Conservation (phyloP, 2,797 vertebrate genomes). For the Kryptolebias ocellatus region DNA sequence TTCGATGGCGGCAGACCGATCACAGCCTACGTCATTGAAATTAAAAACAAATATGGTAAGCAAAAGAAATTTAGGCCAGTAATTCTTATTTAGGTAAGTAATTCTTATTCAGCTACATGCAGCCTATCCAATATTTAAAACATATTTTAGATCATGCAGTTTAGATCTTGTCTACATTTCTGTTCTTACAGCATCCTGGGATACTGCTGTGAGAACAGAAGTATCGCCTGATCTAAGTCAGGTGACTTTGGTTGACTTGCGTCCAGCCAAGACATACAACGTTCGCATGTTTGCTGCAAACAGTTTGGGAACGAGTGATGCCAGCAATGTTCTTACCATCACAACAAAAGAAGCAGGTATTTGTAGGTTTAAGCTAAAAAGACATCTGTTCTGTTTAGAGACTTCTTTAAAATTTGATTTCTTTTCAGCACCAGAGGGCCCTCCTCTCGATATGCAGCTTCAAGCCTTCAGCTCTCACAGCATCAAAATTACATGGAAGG, state of each 20-base stretch:
- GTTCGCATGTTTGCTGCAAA: slow-evolving; percentile 68
- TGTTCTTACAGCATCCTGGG: slow-evolving; percentile 62
- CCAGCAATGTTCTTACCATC: slow-evolving; percentile 68
- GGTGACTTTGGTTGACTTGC: slow-evolving; percentile 64
- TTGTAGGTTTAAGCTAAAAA: neutral
- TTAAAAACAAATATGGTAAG: slow-evolving; percentile 66
- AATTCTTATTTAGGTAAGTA: neutral
- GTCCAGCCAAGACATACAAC: slow-evolving; percentile 63
- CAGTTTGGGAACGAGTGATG: slow-evolving; percentile 58
- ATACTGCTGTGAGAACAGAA: slow-evolving; percentile 32
- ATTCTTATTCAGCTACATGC: neutral
- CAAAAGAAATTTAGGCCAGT: neutral
- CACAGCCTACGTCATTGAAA: slow-evolving; percentile 54
- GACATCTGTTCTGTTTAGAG: neutral
- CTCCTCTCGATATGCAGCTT: slow-evolving; percentile 65
- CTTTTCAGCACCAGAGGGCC: slow-evolving; percentile 66
- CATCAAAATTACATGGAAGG: slow-evolving; percentile 73
- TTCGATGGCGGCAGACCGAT: slow-evolving; percentile 70
- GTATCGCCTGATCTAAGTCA: slow-evolving; percentile 42
- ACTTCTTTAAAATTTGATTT: neutral
- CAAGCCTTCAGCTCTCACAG: slow-evolving; percentile 48
- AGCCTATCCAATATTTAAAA: neutral
- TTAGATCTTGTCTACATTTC: neutral
- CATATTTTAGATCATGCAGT: neutral
- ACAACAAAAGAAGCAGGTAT: slow-evolving; percentile 74